Base-by-base conservation (phyloP, 1,140 invertebrate genomes). In the Neocloeon triangulifer region DNA sequence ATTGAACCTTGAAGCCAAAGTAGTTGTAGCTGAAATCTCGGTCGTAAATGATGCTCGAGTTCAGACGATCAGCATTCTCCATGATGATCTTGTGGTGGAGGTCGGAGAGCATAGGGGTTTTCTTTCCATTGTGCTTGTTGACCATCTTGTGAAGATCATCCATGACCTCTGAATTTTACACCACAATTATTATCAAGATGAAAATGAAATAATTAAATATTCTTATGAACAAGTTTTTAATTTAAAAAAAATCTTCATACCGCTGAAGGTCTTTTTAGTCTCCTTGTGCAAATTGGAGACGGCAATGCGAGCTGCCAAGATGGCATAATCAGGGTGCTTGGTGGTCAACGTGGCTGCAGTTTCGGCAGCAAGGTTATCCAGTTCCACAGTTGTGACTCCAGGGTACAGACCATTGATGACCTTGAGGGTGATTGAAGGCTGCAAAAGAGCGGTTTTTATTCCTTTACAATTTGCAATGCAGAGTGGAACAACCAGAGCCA, bases 221-320 rank as follows among this genome's bases (percentile, higher is more conserved):
- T 5, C 5, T 13, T 29, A 25, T 5, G 5, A 33, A 33, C 9
- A 4, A 25, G 10, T 14, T 4, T n/a, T 12, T n/a, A 23, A 27
- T 16, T 2, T 17, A 18, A 37, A 19, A 10, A 33, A 26, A 33
- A 41, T 32, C 30, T 30, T 43, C 49, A 41, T 64, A 84, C 81
- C 79, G 41, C 73, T 82, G 43, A 89, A 92, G 22, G 64, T 64
- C 53, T 88, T 84, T 43, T 77, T 85, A 0, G 81, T 89, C 60
- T 97, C 86, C 49, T 99, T 98, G 46, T 98, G 92, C 25, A 98
- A 59, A 61, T 97, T 98, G 5, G 89, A 94, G 3, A 98, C 70
- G 27, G 85, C 91, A 49, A 99, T 84, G 40, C 94, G 66, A 14
- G 88, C 92, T 35, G 92, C 92, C 25, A 99, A 60, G 36, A 84